These are phyloP conservation scores for Agrypnus murinus DNA, from an alignment of 2,888 invertebrate species.

Conservation along the genomic window DNA sequence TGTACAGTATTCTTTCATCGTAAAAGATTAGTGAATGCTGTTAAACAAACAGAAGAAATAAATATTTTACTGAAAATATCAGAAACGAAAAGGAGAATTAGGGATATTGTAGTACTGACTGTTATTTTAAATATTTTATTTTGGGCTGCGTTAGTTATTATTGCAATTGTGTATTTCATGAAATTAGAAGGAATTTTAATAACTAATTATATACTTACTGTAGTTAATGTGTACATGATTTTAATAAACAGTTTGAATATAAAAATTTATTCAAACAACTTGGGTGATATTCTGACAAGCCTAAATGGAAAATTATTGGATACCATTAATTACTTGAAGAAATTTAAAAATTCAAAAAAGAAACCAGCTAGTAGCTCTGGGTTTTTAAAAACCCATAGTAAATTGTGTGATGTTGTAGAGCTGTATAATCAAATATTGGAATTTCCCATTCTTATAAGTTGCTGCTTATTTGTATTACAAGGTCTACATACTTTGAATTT, in stretches of 20 bases:
- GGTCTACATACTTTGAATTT: conserved; percentile 31
- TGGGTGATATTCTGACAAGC: neutral
- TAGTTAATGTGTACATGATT: conserved; percentile 28
- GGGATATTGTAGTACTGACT: neutral
- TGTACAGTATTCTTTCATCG: conserved; percentile 19
- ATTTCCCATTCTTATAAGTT: conserved; percentile 1
- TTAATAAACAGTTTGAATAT: conserved; percentile 20
- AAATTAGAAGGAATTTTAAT: neutral
- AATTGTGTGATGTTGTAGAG: conserved; percentile 46
- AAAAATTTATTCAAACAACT: neutral
- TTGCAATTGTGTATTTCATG: conserved; percentile 3
- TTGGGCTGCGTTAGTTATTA: neutral
- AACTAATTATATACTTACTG: neutral
- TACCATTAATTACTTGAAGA: conserved; percentile 5
- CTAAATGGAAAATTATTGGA: conserved; percentile 21
- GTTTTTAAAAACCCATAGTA: conserved; percentile 45
- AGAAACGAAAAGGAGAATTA: neutral
- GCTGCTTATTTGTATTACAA: conserved; percentile 11
- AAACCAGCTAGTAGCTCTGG: neutral
- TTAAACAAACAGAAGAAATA: conserved; percentile 26
- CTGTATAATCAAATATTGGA: conserved; percentile 43
- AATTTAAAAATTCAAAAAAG: neutral
- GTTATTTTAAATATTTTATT: neutral
- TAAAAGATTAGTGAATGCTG: conserved; percentile 15
- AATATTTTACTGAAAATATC: conserved; percentile 10